A percentile compares a stretch with the other conserved stretches of the same genome.
These are phyloP conservation scores for Galagoides demidoff DNA, from an alignment of 2,797 vertebrate genomes.

Conservation along the genomic window DNA sequence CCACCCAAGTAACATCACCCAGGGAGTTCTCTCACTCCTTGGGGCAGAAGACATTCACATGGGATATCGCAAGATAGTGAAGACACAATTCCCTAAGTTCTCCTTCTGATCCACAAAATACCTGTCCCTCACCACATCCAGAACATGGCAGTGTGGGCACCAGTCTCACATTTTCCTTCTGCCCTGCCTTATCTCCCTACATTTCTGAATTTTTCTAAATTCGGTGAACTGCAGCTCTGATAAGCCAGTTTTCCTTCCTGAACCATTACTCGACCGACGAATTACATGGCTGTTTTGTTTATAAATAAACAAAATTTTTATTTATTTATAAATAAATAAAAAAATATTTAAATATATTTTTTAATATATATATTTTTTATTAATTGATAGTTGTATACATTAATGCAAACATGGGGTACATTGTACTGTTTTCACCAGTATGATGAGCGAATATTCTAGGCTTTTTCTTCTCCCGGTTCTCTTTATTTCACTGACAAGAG, in stretches of 20 bases:
- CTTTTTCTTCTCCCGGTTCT: neutral
- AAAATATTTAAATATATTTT: too few species aligned
- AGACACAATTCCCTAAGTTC: neutral
- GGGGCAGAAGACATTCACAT: neutral
- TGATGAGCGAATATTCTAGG: neutral
- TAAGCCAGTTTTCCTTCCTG: neutral
- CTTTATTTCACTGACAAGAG: neutral
- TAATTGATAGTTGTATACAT: too few species aligned
- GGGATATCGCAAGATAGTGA: neutral
- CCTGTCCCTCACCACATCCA: neutral
- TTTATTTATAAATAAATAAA: too few species aligned
- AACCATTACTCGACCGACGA: neutral
- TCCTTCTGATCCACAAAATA: neutral
- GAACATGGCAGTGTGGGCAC: neutral
- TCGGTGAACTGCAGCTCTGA: neutral
- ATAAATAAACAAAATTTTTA: too few species aligned
- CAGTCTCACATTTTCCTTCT: neutral
- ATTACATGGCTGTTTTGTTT: neutral
- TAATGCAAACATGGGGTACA: too few species aligned
- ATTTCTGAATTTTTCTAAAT: neutral
- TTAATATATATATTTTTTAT: too few species aligned
- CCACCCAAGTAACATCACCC: neutral
- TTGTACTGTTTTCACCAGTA: too few species aligned
- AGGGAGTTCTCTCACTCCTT: neutral
- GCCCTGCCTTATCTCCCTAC: neutral